phyloP scores from a whole-genome alignment of 1,140 invertebrate genomes.

The Drosophila tsacasi region DNA sequence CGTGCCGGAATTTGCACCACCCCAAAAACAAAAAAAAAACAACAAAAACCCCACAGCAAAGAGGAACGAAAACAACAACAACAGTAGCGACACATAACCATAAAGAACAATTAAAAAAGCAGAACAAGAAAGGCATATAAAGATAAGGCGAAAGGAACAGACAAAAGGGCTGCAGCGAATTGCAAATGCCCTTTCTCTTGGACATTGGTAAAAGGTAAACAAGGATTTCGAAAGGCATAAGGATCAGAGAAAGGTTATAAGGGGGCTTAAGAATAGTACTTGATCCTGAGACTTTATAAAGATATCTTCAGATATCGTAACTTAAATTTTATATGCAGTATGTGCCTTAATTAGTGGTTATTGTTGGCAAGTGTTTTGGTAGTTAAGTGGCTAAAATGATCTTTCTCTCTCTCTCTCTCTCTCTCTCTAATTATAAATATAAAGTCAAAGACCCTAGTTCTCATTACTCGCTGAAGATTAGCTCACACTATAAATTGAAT shows the following conservation, averaged over 20 bases:
- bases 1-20: slow-evolving; percentile 77
- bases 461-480: background rate
- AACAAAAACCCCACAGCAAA: slow-evolving; percentile 20
- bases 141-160: slow-evolving; percentile 26
- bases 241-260: slow-evolving; percentile 6
- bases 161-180: slow-evolving; percentile 27
- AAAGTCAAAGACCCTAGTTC: background rate
- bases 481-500: background rate
- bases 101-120: slow-evolving; percentile 72
- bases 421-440: no score
- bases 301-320: background rate
- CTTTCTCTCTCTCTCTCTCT: no score
- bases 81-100: slow-evolving; percentile 32
- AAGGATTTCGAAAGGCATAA: slow-evolving; percentile 5
- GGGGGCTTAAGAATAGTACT: background rate
- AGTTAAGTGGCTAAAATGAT: background rate
- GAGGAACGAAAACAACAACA: slow-evolving; percentile 55
- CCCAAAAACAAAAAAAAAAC: slow-evolving; percentile 23
- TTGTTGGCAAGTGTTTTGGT: background rate
- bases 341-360: background rate
- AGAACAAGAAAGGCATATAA: slow-evolving; percentile 46
- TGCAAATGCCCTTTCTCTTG: slow-evolving; percentile 24
- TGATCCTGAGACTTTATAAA: background rate
- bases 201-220: background rate
- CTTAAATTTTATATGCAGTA: background rate